Percentiles rank a stretch among this genome's conserved stretches.
These are phyloP conservation scores for Apogon talboti DNA, from an alignment of 2,797 vertebrate species.

Conservation along the genomic window DNA sequence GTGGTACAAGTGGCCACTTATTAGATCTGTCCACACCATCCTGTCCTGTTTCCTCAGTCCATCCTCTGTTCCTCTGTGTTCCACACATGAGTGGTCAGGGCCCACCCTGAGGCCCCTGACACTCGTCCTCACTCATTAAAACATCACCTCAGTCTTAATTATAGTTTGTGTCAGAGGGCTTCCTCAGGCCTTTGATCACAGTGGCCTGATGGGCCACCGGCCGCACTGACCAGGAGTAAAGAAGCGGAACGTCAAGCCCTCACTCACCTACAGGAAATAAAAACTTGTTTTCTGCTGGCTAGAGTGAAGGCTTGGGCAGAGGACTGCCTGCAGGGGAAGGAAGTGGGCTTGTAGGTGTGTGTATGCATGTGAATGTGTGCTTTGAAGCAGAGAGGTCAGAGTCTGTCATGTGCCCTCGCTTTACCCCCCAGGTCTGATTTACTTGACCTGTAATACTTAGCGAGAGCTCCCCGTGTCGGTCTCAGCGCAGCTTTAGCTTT, in stretches of 20 bases:
- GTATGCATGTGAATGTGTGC: slow-evolving; percentile 72
- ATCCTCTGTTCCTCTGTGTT: slow-evolving; percentile 33
- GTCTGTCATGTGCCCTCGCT: slow-evolving; percentile 55
- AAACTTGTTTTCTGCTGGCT: slow-evolving; percentile 68
- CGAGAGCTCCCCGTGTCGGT: slow-evolving; percentile 28
- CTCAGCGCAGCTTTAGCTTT: slow-evolving; percentile 12
- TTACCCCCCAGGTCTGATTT: slow-evolving; percentile 55
- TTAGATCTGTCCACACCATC: slow-evolving; percentile 8
- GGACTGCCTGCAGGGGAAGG: slow-evolving; percentile 71
- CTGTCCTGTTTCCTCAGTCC: slow-evolving; percentile 6
- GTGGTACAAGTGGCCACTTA: not conserved
- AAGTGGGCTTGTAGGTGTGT: slow-evolving; percentile 71
- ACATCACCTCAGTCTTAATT: slow-evolving; percentile 79
- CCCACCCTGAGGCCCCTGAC: slow-evolving; percentile 63
- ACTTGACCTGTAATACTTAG: slow-evolving; percentile 63
- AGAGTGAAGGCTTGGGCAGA: slow-evolving; percentile 56
- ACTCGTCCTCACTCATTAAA: slow-evolving; percentile 76
- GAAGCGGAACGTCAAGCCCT: slow-evolving; percentile 62
- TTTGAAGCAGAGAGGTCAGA: slow-evolving; percentile 74
- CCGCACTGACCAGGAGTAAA: slow-evolving; percentile 64
- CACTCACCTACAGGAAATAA: slow-evolving; percentile 72
- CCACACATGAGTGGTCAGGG: slow-evolving; percentile 53
- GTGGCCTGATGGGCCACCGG: slow-evolving; percentile 51
- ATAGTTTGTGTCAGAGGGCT: slow-evolving; percentile 64
- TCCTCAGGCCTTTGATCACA: slow-evolving; percentile 70